A percentile compares a stretch with the other conserved stretches of the same genome.
Evolutionary conservation across 1,140 invertebrate species (phyloP).

Genomic region (Lasioglossum baleicum): DNA sequence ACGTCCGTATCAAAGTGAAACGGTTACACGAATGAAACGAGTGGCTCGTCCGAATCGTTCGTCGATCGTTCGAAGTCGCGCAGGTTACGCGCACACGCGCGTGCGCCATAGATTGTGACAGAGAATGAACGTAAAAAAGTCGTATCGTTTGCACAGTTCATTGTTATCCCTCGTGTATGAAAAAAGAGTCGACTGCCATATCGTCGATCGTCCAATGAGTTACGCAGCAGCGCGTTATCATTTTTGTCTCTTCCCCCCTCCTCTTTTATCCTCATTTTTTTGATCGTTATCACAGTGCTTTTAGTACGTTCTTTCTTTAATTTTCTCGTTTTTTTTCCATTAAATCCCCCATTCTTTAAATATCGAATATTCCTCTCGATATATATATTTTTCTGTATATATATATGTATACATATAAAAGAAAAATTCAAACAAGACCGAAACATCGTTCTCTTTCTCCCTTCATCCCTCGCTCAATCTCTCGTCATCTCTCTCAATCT

Average conservation of each 20-base stretch:
- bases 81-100: slow-evolving; percentile 5
- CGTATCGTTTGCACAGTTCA: neutral
- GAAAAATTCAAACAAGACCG: slow-evolving; percentile 29
- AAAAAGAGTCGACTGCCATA: slow-evolving; percentile 35
- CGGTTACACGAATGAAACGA: too few species aligned
- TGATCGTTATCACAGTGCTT: slow-evolving; percentile 52
- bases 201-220: slow-evolving; percentile 16
- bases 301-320: slow-evolving; percentile 31
- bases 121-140: slow-evolving; percentile 43
- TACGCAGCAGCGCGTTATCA: neutral
- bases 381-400: neutral
- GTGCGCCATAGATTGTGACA: slow-evolving; percentile 26
- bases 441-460: slow-evolving; percentile 5
- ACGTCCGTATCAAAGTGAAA: neutral
- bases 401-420: slow-evolving; percentile 5
- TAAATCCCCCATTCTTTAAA: neutral
- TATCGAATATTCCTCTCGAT: slow-evolving; percentile 36
- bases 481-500: too few species aligned
- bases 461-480: too few species aligned
- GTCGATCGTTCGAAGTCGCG: neutral
- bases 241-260: neutral
- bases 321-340: too few species aligned
- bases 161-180: neutral
- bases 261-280: neutral
- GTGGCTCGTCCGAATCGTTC: neutral